Evolutionary conservation across 2,888 invertebrate species (phyloP), one percentile per base, ranked within the genome.

Genomic region (Poecilus cupreus): DNA sequence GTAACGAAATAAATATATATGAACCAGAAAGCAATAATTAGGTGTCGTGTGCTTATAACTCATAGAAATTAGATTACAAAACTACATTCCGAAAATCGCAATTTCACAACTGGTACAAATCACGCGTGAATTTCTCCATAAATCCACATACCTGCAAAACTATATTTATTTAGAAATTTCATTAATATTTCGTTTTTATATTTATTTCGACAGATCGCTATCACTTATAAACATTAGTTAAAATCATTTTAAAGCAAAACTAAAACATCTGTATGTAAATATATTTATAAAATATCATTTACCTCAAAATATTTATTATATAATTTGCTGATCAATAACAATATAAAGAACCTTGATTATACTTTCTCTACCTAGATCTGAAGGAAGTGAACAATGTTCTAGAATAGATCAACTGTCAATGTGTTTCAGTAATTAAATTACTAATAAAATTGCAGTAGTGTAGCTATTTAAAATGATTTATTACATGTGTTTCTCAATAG

Each of bases 51-150:
- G n/a, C 1, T 49, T n/a, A n/a, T n/a, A n/a, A n/a, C 32, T 32
- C 5, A 5, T 32, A 43, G 43, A 43, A 43, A 43, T 43, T 43
- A n/a, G 43, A 43, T 43, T 60, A 60, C 60, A 26, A 60, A 60
- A 60, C 26, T 32, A 22, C 60, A 60, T 60, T 60, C 32, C 60
- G 13, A 60, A 57, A 57, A 60, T 24, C 13, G 3, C n/a, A 60
- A 26, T 60, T 60, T 60, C 60, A 60, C 13, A 60, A 60, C 54
- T 54, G 6, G 54, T 8, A 20, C 54, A 26, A 60, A 60, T 60
- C 60, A 60, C 22, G 60, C 60, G 60, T 24, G 60, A 60, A 60
- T 60, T 60, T 60, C 26, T 60, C 20, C 26, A 60, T n/a, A 26
- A 13, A 49, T 20, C 16, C n/a, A n/a, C 32, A 8, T 5, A 32